Evolutionary conservation across 2,888 invertebrate species (phyloP), one percentile per base, ranked within the genome.

Genomic region (Rotaria socialis): DNA sequence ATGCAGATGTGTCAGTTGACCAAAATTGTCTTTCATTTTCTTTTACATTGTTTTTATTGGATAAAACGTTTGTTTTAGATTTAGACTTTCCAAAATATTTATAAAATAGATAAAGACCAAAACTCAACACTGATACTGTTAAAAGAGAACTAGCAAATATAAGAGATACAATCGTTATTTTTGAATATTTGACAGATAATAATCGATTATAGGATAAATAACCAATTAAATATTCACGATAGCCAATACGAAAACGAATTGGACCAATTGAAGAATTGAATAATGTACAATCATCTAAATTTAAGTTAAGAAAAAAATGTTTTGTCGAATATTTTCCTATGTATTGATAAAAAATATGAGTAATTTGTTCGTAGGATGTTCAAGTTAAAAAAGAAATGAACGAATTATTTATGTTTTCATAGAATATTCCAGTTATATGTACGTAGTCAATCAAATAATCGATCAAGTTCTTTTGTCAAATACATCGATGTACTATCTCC

Each of bases 211-310:
- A 80, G 10, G 80, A 80, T 47, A 80, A 80, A 80, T 80, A 80
- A 80, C 80, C 80, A 11, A 80, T 80, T 80, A 80, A 80, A 47
- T 80, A 47, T 80, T 80, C 47, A n/a, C 80, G 80, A 80, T 80
- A 80, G 16, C 80, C 80, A 47, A 80, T 80, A 24, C 47, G 80
- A 80, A 80, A 47, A 47, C n/a, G 80, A 80, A 80, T 80, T 11
- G 80, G 80, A 11, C 47, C 80, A 47, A 80, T 43, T 4, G 80
- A 10, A 24, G 80, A 47, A 47, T 47, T 47, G 47, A 47, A n/a
- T 24, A 47, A 80, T 47, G 80, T 24, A 47, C 80, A 80, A 80
- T 43, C 43, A 47, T 80, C 80, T 47, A 60, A 60, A 27, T 27
- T 10, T 60, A 60, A 1, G 11, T 14, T 35, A 35, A 35, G 16